Percentiles rank a stretch among this genome's conserved stretches.
These are phyloP conservation scores for Morpho deidamia DNA, from an alignment of 2,888 invertebrate genomes.

Conservation along the genomic window DNA sequence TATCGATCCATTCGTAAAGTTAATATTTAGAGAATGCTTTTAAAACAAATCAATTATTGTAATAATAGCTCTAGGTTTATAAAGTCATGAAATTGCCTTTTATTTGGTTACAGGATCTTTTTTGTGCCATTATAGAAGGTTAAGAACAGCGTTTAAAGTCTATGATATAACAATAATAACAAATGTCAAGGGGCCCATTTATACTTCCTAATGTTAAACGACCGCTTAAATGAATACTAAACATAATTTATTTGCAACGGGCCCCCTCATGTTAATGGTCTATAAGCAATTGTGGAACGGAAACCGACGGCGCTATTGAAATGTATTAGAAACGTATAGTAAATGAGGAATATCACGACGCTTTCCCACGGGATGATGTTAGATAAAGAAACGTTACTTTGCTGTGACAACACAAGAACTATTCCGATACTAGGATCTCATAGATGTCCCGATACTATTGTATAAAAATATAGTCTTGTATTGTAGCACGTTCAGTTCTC, in stretches of 20 bases:
- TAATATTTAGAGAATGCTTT: too few relatives aligned
- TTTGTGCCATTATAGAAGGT: conserved; percentile 1
- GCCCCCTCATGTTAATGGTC: conserved; percentile 12
- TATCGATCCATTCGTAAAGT: too few relatives aligned
- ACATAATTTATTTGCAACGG: conserved; percentile 24
- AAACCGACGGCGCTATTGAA: conserved; percentile 20
- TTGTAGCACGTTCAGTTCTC: too few relatives aligned
- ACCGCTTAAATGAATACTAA: conserved; percentile 22
- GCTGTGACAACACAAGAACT: neutral
- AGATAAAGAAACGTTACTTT: neutral
- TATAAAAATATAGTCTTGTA: too few relatives aligned
- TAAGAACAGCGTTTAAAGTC: neutral
- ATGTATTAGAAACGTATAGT: conserved; percentile 20
- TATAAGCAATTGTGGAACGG: conserved; percentile 25
- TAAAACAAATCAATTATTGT: too few relatives aligned
- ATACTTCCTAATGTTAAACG: conserved; percentile 13
- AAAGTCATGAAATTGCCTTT: too few relatives aligned
- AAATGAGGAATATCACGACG: conserved; percentile 8
- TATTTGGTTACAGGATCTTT: too few relatives aligned
- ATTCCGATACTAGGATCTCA: too few relatives aligned
- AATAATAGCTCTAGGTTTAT: too few relatives aligned
- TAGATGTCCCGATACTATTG: too few relatives aligned
- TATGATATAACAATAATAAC: neutral
- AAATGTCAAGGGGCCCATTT: too few relatives aligned
- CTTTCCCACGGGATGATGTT: conserved; percentile 18